Evolutionary conservation across 2,888 invertebrate species (phyloP).

Genomic region (Hanleya hanleyi): DNA sequence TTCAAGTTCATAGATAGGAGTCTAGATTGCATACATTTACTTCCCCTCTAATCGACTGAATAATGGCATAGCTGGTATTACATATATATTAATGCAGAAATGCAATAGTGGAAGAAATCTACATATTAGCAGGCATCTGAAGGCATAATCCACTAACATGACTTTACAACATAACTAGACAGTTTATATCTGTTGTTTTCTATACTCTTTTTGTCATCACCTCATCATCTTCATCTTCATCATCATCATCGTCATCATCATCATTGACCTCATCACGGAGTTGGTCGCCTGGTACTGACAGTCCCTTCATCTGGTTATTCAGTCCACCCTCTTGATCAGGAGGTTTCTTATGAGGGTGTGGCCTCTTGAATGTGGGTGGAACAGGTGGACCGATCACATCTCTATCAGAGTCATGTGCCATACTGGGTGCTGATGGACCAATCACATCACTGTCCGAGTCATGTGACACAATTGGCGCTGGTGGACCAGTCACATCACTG

Average conservation of each 20-base stretch:
- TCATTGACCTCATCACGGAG: constrained; percentile 15
- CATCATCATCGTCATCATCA: constrained; percentile 44
- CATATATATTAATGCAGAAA: no score
- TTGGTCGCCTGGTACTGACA: constrained; percentile 44
- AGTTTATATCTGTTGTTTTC: background rate
- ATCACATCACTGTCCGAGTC: background rate
- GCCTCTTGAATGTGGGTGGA: constrained; percentile 41
- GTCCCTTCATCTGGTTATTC: constrained; percentile 46
- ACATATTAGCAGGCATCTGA: no score
- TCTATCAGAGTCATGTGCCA: constrained; percentile 56
- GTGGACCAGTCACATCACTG: constrained; percentile 38
- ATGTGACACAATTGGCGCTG: constrained; percentile 16
- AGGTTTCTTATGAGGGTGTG: background rate
- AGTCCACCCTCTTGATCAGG: no score
- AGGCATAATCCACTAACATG: no score
- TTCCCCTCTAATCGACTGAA: no score
- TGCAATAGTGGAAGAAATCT: no score
- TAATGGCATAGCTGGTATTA: no score
- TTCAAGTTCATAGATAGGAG: no score
- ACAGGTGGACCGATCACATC: constrained; percentile 56
- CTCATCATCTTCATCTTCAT: constrained; percentile 48
- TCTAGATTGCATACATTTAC: no score
- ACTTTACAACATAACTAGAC: no score
- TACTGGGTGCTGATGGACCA: background rate
- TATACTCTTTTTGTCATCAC: constrained; percentile 8